Base-by-base conservation (phyloP, 2,113 vertebrate species). In the Entelurus aequoreus region DNA sequence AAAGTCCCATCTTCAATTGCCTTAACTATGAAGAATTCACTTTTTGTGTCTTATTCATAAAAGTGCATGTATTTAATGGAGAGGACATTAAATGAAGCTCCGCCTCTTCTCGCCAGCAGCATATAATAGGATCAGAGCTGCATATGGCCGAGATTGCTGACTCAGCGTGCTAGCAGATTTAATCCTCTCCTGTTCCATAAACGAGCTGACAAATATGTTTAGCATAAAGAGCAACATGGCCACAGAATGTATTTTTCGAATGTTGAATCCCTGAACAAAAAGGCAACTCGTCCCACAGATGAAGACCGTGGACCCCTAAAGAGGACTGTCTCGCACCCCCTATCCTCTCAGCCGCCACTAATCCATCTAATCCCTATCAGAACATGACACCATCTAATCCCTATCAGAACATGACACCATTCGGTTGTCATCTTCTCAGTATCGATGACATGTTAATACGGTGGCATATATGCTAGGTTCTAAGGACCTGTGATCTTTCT, bases 111-210 rank as follows among this genome's bases (percentile, higher is more conserved):
- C 47, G 52, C 2, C 12, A 35, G 54, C 63, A 52, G 3, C 3
- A 48, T 65, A 44, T 84, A 91, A 90, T 87, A 86, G 87, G 90
- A 92, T 92, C 79, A 90, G 75, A 63, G 71, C 16, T 57, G 81
- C 78, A 86, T 88, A 76, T 80, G 65, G 49, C 52, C 42, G 54
- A 84, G 68, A 82, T 54, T 82, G 87, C 90, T 88, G 89, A 90
- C 70, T 69, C 51, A 65, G 86, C 84, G 40, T 54, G 49, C n/a
- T 36, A 12, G 36, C 5, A 8, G 8, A 64, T 48, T 66, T 71
- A 77, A 80, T 71, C 54, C 68, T 65, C 6, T 51, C 52, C 21
- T 65, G 57, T 77, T 72, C 50, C 9, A 4, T 68, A 74, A 54
- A 58, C 63, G 16, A 40, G 49, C 54, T 67, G 56, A 62, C 72